Conservation (phyloP, 1,140 invertebrate genomes). For the Teleopsis dalmanni region DNA sequence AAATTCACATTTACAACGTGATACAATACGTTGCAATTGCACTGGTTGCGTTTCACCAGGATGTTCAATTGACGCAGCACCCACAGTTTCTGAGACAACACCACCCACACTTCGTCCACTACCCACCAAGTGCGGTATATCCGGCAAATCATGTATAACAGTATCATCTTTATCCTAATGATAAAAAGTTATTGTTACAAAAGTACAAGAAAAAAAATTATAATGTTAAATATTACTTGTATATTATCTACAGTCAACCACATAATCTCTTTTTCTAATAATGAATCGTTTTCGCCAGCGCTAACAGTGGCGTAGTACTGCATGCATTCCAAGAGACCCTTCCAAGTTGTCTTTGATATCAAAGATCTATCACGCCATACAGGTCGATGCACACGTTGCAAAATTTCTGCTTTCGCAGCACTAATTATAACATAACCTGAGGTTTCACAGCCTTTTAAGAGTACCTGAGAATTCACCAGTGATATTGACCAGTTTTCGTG, state of each 20-base stretch:
- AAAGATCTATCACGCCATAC: conserved; percentile 84
- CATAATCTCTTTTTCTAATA: conserved; percentile 78
- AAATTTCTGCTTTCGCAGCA: conserved; percentile 89
- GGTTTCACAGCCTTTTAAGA: conserved; percentile 92
- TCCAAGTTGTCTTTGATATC: conserved; percentile 91
- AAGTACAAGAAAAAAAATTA: not conserved
- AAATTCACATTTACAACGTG: conserved; percentile 94
- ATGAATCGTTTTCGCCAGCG: conserved; percentile 67
- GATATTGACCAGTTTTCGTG: conserved; percentile 85
- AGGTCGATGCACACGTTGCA: conserved; percentile 83
- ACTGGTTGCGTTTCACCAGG: conserved; percentile 42
- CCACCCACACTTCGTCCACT: conserved; percentile 94
- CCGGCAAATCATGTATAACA: conserved; percentile 67
- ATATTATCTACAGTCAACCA: conserved; percentile 92
- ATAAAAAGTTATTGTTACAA: not conserved
- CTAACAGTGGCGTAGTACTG: conserved; percentile 97
- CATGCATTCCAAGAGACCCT: conserved; percentile 92
- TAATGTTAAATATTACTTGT: conserved; percentile 41
- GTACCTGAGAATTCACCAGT: conserved; percentile 91
- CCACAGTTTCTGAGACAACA: conserved; percentile 86
- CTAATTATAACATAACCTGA: conserved; percentile 94
- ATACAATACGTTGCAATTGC: conserved; percentile 90
- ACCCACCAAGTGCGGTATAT: conserved; percentile 83
- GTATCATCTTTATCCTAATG: conserved; percentile 80
- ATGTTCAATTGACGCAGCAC: conserved; percentile 59